Evolutionary conservation across 2,113 vertebrate genomes (phyloP), one percentile per base, ranked within the genome.

Genomic region (Pachypanchax playfairii): DNA sequence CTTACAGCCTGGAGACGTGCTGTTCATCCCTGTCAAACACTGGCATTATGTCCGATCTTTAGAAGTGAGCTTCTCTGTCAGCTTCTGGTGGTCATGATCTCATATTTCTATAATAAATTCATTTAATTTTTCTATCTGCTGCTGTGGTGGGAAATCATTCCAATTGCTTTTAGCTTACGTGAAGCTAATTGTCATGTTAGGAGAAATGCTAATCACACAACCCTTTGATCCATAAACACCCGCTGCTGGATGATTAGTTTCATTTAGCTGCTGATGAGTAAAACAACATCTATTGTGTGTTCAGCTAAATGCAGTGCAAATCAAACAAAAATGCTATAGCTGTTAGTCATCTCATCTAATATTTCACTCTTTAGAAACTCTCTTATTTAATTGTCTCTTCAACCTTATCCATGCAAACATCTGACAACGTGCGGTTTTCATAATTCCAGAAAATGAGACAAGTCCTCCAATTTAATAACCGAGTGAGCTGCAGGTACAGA

Each of bases 51-150:
- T 98, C 42, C 92, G 93, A 17, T 93, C 96, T 0, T 82, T 99
- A 21, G 93, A 98, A 62, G 87, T 93, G 71, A 99, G 97, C 86
- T 99, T 98, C 75, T 98, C 97, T 0, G 93, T 99, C 85, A 98
- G 96, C 77, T 99, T 96, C 88, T 99, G 96, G 97, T 99, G 96
- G 97, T 94, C 94, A 0, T 99, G 93, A 92, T 54, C 42, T 33
- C 28, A 20, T 9, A 48, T 42, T 22, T 13, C 3, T 20, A 46
- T 35, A 74, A 67, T 28, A 48, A 72, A 22, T 0, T 5, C 6
- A 26, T 4, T 21, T 12, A 35, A n/a, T 21, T 20, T 39, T 48
- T 24, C 43, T 65, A 54, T 64, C 22, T 43, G 25, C 15, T 39
- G 56, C 74, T 18, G 18, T 25, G 21, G 22, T 36, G 12, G 39